phyloP scores from a whole-genome alignment of 1,140 invertebrate genomes.

The Brachionus rubens region DNA sequence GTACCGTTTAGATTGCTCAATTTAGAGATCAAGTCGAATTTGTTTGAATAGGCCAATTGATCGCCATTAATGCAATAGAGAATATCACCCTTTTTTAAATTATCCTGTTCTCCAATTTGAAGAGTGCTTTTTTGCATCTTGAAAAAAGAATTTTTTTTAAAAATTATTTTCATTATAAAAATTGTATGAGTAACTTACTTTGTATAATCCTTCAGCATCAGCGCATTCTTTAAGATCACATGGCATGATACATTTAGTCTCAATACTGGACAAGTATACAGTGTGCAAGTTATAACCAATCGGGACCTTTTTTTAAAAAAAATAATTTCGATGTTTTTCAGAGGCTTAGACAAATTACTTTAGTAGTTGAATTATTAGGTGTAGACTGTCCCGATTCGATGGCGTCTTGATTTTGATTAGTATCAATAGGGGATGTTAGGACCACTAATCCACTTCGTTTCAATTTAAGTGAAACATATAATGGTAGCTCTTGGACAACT shows the following conservation, averaged over 20 bases:
- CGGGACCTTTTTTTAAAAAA: neutral
- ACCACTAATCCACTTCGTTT: neutral
- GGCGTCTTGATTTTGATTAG: neutral
- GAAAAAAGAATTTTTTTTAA: slow-evolving; percentile 3
- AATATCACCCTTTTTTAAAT: slow-evolving; percentile 37
- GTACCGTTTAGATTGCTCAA: slow-evolving; percentile 17
- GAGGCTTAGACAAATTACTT: neutral
- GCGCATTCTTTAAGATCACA: neutral
- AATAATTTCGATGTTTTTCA: neutral
- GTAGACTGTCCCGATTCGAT: slow-evolving; percentile 26
- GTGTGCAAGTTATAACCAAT: slow-evolving; percentile 6
- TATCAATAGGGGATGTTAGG: neutral
- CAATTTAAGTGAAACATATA: slow-evolving; percentile 16
- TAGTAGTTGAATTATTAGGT: neutral
- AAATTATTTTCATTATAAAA: neutral
- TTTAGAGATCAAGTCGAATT: slow-evolving; percentile 22
- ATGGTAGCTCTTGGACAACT: slow-evolving; percentile 26
- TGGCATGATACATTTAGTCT: slow-evolving; percentile 27
- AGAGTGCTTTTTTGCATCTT: slow-evolving; percentile 42
- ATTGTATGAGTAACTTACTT: slow-evolving; percentile 31
- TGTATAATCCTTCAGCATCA: slow-evolving; percentile 10
- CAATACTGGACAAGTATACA: slow-evolving; percentile 13
- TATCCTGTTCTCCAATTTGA: slow-evolving; percentile 25
- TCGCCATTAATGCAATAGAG: slow-evolving; percentile 31
- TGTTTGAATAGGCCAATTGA: neutral